Percentiles rank a stretch among this genome's conserved stretches.
phyloP scores from a whole-genome alignment of 2,113 vertebrate species.

The Grus americana region DNA sequence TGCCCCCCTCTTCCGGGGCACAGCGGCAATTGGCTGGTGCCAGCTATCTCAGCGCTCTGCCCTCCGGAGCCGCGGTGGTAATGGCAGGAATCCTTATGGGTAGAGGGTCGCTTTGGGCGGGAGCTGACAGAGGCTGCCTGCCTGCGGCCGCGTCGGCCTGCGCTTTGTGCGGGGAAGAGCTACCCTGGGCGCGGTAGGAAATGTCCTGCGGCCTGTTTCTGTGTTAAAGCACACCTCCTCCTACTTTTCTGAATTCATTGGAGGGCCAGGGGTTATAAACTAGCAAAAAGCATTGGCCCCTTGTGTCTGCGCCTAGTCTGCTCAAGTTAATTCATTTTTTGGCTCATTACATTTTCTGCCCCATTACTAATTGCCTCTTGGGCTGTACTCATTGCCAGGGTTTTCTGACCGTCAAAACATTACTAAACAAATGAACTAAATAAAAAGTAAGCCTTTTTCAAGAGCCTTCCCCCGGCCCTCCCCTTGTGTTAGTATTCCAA shows the following conservation, averaged over 20 bases:
- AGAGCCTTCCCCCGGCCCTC: slow-evolving; percentile 13
- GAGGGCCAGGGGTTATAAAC: slow-evolving; percentile 31
- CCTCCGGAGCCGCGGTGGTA: not conserved
- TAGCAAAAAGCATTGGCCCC: slow-evolving; percentile 42
- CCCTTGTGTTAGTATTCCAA: slow-evolving; percentile 46
- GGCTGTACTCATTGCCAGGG: slow-evolving; percentile 50
- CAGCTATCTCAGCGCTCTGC: not conserved
- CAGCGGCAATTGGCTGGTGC: accelerated
- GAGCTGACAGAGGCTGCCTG: not conserved
- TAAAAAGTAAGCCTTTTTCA: slow-evolving; percentile 52
- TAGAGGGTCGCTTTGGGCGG: not conserved
- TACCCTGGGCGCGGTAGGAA: not conserved
- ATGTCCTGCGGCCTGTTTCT: not conserved
- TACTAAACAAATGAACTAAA: slow-evolving; percentile 61
- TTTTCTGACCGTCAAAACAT: slow-evolving; percentile 62
- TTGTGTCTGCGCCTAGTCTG: slow-evolving; percentile 33
- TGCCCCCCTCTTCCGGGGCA: not conserved
- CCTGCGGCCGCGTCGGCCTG: accelerated
- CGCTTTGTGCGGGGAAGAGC: not conserved
- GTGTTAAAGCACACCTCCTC: not conserved
- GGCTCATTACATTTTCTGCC: slow-evolving; percentile 66
- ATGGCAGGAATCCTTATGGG: not conserved
- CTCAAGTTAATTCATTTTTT: slow-evolving; percentile 69
- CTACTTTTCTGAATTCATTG: not conserved
- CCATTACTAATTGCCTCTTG: slow-evolving; percentile 62